Conservation (phyloP, 2,113 vertebrate genomes). For the Hiodon alosoides region DNA sequence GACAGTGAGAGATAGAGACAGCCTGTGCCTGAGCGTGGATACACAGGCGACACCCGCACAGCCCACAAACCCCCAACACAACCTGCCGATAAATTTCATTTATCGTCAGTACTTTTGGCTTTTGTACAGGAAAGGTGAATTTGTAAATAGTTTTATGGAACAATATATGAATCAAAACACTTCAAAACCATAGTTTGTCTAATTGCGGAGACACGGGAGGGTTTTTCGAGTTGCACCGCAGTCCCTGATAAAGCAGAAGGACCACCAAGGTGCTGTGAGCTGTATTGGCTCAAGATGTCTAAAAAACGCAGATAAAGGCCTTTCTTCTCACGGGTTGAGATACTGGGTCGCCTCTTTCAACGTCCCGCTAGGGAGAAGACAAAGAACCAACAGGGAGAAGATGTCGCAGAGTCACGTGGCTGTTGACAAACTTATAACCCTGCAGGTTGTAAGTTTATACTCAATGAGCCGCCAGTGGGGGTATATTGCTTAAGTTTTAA, state of each 20-base stretch:
- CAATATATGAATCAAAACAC: constrained; percentile 56
- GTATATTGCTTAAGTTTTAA: constrained; percentile 7
- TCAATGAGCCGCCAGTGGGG: background rate
- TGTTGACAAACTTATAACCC: constrained; percentile 6
- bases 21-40: background rate
- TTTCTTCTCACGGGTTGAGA: constrained; percentile 44
- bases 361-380: constrained; percentile 4
- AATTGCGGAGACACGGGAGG: constrained; percentile 58
- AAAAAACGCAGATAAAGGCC: constrained; percentile 55
- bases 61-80: constrained; percentile 34
- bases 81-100: constrained; percentile 53
- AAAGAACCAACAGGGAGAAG: constrained; percentile 19
- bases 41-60: background rate
- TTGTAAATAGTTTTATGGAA: constrained; percentile 58
- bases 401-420: background rate
- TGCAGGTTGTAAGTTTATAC: constrained; percentile 12
- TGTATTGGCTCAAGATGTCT: constrained; percentile 53
- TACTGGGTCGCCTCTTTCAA: constrained; percentile 22
- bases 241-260: constrained; percentile 55
- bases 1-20: background rate
- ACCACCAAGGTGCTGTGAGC: constrained; percentile 64
- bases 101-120: constrained; percentile 53
- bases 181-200: constrained; percentile 60
- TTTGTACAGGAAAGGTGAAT: constrained; percentile 61
- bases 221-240: constrained; percentile 41